Percentiles rank a stretch among this genome's conserved stretches.
phyloP scores from a whole-genome alignment of 2,797 vertebrate genomes.

The Phrynocephalus guinanensis region DNA sequence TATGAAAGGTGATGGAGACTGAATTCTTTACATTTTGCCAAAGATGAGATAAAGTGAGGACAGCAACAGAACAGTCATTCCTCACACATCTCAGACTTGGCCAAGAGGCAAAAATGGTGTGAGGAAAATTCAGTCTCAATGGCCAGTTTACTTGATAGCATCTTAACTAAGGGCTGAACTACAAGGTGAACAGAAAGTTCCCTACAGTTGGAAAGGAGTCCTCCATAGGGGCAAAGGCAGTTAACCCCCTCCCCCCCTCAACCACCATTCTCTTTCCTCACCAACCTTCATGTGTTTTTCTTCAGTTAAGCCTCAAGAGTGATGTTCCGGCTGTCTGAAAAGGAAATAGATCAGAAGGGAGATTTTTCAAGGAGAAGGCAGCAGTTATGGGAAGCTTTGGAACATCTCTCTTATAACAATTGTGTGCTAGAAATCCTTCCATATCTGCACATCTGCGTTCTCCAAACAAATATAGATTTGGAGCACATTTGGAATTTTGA shows the following conservation, averaged over 20 bases:
- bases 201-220: neutral
- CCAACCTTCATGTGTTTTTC: neutral
- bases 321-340: neutral
- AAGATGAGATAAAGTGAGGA: neutral
- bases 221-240: neutral
- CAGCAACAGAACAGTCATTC: neutral
- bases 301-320: neutral
- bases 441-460: neutral
- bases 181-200: neutral
- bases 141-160: slow-evolving; percentile 16
- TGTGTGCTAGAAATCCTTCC: neutral
- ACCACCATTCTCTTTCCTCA: neutral
- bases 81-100: neutral
- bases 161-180: slow-evolving; percentile 1
- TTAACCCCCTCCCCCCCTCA: neutral
- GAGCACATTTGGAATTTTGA: neutral
- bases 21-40: neutral
- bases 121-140: slow-evolving; percentile 20
- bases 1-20: neutral
- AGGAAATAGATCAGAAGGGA: neutral
- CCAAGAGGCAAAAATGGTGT: neutral
- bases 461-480: neutral
- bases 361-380: neutral
- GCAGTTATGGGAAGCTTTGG: neutral
- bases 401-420: neutral